Evolutionary conservation across 2,888 invertebrate species (phyloP).

Genomic region (Eupelmus urozonus): DNA sequence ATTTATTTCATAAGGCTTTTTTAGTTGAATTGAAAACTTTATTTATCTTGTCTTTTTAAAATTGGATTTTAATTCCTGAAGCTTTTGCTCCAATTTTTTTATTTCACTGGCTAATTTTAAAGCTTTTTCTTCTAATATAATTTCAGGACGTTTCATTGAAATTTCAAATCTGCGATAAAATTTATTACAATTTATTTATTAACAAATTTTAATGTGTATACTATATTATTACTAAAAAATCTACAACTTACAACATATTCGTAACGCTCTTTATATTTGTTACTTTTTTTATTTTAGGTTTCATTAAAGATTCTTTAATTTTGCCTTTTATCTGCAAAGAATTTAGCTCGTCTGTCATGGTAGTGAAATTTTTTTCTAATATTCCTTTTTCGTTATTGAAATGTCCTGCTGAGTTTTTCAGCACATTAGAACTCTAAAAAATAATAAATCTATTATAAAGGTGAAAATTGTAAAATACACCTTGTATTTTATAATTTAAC

Average conservation of each 20-base stretch:
- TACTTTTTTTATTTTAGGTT: not conserved
- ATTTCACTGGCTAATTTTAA: constrained; percentile 30
- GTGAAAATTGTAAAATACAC: not conserved
- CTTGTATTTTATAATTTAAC: not conserved
- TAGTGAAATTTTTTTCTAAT: not conserved
- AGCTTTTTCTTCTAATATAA: constrained; percentile 26
- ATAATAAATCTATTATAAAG: constrained; percentile 26
- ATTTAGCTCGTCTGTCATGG: not conserved
- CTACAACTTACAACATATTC: constrained; percentile 43
- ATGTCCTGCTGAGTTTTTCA: constrained; percentile 24
- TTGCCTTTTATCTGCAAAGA: constrained; percentile 13
- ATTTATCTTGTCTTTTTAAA: constrained; percentile 8
- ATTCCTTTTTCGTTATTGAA: constrained; percentile 5
- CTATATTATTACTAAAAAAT: not conserved
- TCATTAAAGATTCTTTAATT: constrained; percentile 36
- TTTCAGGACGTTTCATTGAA: constrained; percentile 51
- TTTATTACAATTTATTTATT: not conserved
- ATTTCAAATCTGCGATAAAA: constrained; percentile 42
- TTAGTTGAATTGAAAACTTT: not conserved
- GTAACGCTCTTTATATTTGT: constrained; percentile 20
- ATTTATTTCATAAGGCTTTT: not conserved
- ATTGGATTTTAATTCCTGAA: constrained; percentile 19
- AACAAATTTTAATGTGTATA: not conserved
- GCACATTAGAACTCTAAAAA: constrained; percentile 28
- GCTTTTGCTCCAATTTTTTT: constrained; percentile 31